Conservation (phyloP, 2,888 invertebrate species). For the Cotesia congregata region DNA sequence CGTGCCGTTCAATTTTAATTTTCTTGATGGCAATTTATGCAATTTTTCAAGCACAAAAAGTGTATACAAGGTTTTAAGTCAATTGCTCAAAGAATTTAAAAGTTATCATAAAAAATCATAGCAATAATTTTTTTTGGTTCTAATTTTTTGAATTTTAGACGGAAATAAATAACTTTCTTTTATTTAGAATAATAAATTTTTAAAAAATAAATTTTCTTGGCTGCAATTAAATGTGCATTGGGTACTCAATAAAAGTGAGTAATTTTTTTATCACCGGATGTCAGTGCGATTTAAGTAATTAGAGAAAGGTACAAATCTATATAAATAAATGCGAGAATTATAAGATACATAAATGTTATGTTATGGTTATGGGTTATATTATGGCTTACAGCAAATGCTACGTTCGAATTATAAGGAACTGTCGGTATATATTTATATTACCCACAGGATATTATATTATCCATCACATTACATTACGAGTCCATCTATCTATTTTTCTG, state of each 20-base stretch:
- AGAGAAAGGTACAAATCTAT: not conserved
- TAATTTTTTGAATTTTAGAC: no score
- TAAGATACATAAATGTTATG: not conserved
- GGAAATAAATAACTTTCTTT: no score
- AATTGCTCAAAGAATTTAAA: no score
- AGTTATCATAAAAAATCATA: no score
- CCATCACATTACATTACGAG: slow-evolving; percentile 16
- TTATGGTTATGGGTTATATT: not conserved
- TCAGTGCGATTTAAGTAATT: not conserved
- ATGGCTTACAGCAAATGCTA: not conserved
- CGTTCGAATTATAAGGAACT: not conserved
- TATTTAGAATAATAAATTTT: no score
- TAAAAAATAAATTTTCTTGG: no score
- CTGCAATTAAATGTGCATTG: not conserved
- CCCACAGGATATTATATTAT: not conserved
- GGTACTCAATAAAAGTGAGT: not conserved
- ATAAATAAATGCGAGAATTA: not conserved
- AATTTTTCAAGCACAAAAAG: no score
- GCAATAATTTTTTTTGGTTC: no score
- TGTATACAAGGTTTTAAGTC: no score
- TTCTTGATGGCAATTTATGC: no score
- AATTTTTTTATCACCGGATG: not conserved
- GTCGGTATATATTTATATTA: not conserved
- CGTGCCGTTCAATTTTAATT: no score
- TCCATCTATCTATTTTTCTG: not conserved